Percentiles rank a stretch among this genome's conserved stretches.
Conservation (phyloP, 2,797 vertebrate genomes). For the Anabacerthia variegaticeps region DNA sequence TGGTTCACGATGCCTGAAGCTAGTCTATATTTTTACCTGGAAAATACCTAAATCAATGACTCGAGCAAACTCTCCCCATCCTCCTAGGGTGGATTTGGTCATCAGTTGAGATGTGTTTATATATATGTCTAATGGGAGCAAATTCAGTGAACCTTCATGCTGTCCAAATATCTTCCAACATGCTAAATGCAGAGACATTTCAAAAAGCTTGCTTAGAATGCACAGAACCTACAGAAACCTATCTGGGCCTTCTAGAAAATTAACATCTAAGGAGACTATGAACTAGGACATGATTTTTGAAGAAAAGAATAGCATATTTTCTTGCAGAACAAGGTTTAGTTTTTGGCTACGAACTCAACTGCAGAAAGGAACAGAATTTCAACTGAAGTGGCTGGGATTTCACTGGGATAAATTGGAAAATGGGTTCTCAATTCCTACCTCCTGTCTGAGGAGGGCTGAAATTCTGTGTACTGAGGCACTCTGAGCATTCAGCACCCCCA, state of each 20-base stretch:
- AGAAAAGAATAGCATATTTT: background rate
- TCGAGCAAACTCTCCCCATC: background rate
- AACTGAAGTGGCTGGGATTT: background rate
- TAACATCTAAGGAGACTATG: background rate
- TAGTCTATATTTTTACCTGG: background rate
- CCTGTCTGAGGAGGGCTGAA: background rate
- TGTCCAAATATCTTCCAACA: background rate
- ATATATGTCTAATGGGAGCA: background rate
- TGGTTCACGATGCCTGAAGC: background rate
- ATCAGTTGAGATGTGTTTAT: background rate
- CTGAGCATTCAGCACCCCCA: background rate
- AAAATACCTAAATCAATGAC: background rate
- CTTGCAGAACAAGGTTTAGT: background rate
- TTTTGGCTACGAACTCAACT: background rate
- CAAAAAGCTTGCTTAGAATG: background rate
- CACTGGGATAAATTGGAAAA: background rate
- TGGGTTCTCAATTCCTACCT: background rate
- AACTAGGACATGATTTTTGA: background rate
- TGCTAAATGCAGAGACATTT: background rate
- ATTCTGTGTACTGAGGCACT: background rate
- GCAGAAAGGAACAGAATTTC: background rate
- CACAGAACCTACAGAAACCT: background rate
- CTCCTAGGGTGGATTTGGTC: background rate
- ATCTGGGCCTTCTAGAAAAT: background rate
- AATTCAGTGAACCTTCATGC: background rate